Evolutionary conservation across 1,140 invertebrate genomes (phyloP).

Genomic region (Cyclargus thomasi): DNA sequence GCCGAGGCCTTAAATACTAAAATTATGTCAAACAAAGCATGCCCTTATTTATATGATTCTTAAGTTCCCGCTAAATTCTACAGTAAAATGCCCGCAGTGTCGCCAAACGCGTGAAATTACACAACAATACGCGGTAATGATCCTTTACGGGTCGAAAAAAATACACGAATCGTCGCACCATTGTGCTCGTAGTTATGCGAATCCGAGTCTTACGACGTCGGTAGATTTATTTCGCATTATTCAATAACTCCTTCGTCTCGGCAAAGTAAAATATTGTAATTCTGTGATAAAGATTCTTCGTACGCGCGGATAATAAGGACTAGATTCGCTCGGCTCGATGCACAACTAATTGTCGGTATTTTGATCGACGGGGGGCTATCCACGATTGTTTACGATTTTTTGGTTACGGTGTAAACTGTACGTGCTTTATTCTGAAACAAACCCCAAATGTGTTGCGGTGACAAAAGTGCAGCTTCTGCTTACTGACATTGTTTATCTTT

Average conservation of each 20-base stretch:
- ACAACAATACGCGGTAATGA: slow-evolving; percentile 63
- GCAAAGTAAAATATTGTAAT: neutral
- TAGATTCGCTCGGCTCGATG: neutral
- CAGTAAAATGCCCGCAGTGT: slow-evolving; percentile 56
- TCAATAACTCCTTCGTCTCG: neutral
- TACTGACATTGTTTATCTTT: slow-evolving; percentile 45
- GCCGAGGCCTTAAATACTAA: slow-evolving; percentile 45
- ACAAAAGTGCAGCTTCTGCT: slow-evolving; percentile 54
- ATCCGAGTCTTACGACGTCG: slow-evolving; percentile 27
- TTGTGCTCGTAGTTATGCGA: slow-evolving; percentile 23
- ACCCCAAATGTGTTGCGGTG: slow-evolving; percentile 44
- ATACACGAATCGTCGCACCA: slow-evolving; percentile 36
- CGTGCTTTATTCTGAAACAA: slow-evolving; percentile 45
- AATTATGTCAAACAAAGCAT: slow-evolving; percentile 42
- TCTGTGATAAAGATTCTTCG: neutral
- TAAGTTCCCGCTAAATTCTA: slow-evolving; percentile 58
- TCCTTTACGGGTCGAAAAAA: slow-evolving; percentile 57
- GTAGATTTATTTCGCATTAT: neutral
- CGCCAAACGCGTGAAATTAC: slow-evolving; percentile 69
- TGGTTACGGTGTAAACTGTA: slow-evolving; percentile 43
- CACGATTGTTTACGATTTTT: slow-evolving; percentile 48
- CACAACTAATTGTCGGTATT: slow-evolving; percentile 25
- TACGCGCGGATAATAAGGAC: neutral
- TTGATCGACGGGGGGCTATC: slow-evolving; percentile 41
- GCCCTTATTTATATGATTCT: slow-evolving; percentile 45